Evolutionary conservation across 2,888 invertebrate species (phyloP), one percentile per base, ranked within the genome.

Genomic region (Aporophyla nigra): DNA sequence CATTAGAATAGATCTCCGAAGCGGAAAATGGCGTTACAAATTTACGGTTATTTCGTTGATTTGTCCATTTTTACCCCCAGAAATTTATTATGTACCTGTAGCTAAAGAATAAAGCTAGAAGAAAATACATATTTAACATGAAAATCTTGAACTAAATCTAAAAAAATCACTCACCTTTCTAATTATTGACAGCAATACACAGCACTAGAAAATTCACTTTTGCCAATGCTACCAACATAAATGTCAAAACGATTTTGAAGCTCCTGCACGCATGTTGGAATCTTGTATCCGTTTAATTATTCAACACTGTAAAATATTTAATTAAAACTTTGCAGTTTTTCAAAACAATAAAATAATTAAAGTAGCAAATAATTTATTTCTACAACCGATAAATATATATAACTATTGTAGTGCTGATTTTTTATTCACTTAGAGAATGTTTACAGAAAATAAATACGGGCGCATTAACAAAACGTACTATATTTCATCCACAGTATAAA

Each of bases 11-110:
- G 91, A 93, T 92, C 92, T 93, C 91, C 91, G 91, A 91, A 93
- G 92, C 93, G 94, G 93, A 96, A 96, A 96, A 96, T 96, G 96
- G 96, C 96, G 96, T 93, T 94, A 90, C 87, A 86, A 91, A 91
- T 93, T 93, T 91, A 91, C 90, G 92, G 91, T 92, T 92, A 91
- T 87, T 90, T 82, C 71, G 76, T 79, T 83, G 83, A 87, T 87
- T 85, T 78, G 56, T 73, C 68, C 58, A n/a, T 27, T 14, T 53
- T 40, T 62, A 62, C 12, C 43, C 27, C 24, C 33, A n/a, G 63
- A 66, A 73, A 62, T 74, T 74, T 66, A 53, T 24, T 27, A 33
- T n/a, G 43, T 27, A 43, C 21, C 10, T 66, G 21, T 66, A 49
- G 24, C 59, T 21, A 7, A 74, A 7, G 40, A 56, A 65, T 43